A percentile compares a stretch with the other conserved stretches of the same genome.
These are phyloP conservation scores for Otolemur crassicaudatus DNA, from an alignment of 2,797 vertebrate genomes.

Conservation along the genomic window DNA sequence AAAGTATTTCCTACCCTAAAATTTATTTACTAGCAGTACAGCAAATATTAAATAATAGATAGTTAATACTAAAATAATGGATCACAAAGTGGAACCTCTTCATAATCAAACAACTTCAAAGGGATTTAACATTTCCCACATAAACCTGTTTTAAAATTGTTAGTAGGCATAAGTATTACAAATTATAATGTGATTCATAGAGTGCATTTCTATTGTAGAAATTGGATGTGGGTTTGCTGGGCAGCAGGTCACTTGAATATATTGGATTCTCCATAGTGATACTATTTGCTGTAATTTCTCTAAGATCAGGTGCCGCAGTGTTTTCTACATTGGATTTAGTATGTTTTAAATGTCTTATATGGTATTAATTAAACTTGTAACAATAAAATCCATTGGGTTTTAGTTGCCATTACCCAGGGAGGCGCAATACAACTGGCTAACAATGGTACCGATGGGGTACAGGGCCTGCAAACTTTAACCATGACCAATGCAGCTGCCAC, in stretches of 20 bases:
- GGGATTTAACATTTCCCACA: constrained; percentile 43
- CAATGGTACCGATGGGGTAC: constrained; percentile 98
- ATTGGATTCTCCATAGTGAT: constrained; percentile 32
- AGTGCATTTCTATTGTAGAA: not conserved
- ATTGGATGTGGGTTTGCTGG: constrained; percentile 42
- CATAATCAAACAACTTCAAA: constrained; percentile 38
- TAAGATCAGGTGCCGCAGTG: constrained; percentile 43
- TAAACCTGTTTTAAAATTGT: not conserved
- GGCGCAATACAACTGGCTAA: constrained; percentile 99
- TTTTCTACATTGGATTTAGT: constrained; percentile 62
- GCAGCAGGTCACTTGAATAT: constrained; percentile 19
- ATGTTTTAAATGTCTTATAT: constrained; percentile 60
- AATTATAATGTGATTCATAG: constrained; percentile 36
- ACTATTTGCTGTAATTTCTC: constrained; percentile 50
- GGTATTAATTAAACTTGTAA: constrained; percentile 77
- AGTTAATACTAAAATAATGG: not conserved
- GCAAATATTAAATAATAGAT: not conserved
- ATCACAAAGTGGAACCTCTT: not conserved
- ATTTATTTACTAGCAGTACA: not conserved
- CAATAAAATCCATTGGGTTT: constrained; percentile 77
- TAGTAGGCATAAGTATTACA: constrained; percentile 22
- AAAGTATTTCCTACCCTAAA: constrained; percentile 36
- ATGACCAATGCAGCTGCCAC: constrained; percentile 95
- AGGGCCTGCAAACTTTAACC: constrained; percentile 97
- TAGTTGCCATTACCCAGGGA: constrained; percentile 99